A percentile compares a stretch with the other conserved stretches of the same genome.
These are phyloP conservation scores for Monopis laevigella DNA, from an alignment of 2,888 invertebrate genomes.

Conservation along the genomic window DNA sequence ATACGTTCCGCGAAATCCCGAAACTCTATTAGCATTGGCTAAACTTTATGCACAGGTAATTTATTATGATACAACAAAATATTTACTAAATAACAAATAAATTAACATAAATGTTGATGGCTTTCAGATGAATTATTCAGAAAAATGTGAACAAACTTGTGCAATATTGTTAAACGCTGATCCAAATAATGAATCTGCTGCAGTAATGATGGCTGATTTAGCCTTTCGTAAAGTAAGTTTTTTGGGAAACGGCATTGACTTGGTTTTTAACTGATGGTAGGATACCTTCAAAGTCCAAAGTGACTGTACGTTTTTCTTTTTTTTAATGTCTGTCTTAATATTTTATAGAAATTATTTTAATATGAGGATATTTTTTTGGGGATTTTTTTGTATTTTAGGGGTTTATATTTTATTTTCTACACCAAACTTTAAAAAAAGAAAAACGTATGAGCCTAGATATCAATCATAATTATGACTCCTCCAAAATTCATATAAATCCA, in stretches of 20 bases:
- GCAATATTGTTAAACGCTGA: conserved; percentile 83
- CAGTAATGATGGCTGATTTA: conserved; percentile 96
- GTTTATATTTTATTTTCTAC: too few species aligned
- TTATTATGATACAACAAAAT: not conserved
- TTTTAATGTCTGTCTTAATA: too few species aligned
- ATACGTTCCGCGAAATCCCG: conserved; percentile 79
- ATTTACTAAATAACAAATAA: not conserved
- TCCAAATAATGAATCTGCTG: conserved; percentile 90
- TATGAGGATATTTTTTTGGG: too few species aligned
- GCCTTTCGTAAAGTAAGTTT: conserved; percentile 80
- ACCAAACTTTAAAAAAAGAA: too few species aligned
- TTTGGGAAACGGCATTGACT: not conserved
- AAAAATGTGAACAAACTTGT: conserved; percentile 89
- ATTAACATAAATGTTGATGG: not conserved
- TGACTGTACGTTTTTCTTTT: too few species aligned
- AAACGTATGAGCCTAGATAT: too few species aligned
- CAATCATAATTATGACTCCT: too few species aligned
- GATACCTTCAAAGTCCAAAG: too few species aligned
- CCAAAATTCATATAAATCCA: too few species aligned
- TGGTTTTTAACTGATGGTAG: too few species aligned
- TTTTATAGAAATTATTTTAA: too few species aligned
- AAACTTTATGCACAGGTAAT: conserved; percentile 81
- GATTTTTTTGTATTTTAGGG: too few species aligned
- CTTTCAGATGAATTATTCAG: conserved; percentile 82
- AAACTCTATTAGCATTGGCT: conserved; percentile 76